Base-by-base conservation (phyloP, 2,888 invertebrate genomes). In the Cynaeus angustus region DNA sequence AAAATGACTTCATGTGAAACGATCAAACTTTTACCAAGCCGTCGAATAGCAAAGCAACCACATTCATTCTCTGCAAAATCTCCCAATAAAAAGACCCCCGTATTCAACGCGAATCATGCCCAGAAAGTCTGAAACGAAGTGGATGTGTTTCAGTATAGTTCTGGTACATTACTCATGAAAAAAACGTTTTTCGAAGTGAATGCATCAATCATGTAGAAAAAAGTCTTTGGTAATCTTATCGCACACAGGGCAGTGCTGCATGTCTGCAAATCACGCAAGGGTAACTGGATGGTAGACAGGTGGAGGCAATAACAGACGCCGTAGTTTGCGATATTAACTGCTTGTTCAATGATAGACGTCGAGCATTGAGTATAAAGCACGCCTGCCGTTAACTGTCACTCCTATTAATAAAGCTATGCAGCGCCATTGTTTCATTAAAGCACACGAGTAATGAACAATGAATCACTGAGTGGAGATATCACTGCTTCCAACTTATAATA, bases 391-490 rank as follows among this genome's bases (percentile, higher is more conserved):
- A 61, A 55, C 56, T 58, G 64, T 69, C 68, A 52, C 50, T 61
- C 45, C 46, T 69, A 65, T 69, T 68, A 68, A 69, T 65, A 58
- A 69, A 58, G 69, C 69, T 37, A 69, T 69, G 58, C 69, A 69
- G 52, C 55, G 50, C 52, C 45, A 69, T 65, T 69, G 69, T 69
- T 69, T 58, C 65, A 65, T 58, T 65, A 69, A 58, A 65, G 58
- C 64, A 37, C 65, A 65, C 41, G 61, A 70, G 71, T 70, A 71
- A 58, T 55, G 72, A 70, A 70, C 70, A 70, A 66, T 72, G 66
- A 71, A 75, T 71, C 67, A 64, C 64, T 55, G 62, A 71, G 72
- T 72, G 56, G 74, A 74, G 72, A 75, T 75, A 74, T 75, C 73
- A 56, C 73, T 58, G 70, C 68, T 72, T 65, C 65, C 68, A 72